Conservation (phyloP, 2,797 vertebrate species). For the Aldrovandia affinis region DNA sequence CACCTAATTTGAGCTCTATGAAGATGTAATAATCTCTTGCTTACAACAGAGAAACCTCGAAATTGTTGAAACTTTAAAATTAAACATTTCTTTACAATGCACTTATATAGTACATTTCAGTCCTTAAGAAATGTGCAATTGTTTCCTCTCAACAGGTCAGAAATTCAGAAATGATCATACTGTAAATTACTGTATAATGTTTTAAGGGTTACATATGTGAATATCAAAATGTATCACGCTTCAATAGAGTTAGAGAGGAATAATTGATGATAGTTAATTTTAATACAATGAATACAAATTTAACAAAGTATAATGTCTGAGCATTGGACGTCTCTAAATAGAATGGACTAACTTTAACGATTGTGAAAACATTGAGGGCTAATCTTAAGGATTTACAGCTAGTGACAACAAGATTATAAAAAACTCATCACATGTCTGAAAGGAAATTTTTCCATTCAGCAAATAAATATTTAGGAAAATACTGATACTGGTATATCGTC, state of each 20-base stretch:
- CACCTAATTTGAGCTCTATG: not conserved
- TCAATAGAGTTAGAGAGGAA: constrained; percentile 31
- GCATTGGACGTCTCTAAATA: too few species aligned
- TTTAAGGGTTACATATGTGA: not conserved
- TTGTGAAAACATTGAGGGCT: too few species aligned
- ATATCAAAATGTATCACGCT: not conserved
- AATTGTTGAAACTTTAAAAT: not conserved
- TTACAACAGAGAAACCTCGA: not conserved
- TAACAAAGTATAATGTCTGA: not conserved
- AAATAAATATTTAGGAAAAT: too few species aligned
- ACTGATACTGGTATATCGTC: too few species aligned
- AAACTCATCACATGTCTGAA: too few species aligned
- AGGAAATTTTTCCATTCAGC: too few species aligned
- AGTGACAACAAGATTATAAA: too few species aligned
- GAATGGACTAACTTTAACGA: too few species aligned
- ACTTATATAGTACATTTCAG: too few species aligned
- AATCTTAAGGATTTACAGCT: too few species aligned
- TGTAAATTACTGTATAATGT: not conserved
- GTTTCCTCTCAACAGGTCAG: not conserved
- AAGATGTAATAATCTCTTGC: not conserved
- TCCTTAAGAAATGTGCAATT: not conserved
- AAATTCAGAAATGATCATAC: not conserved
- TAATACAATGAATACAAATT: too few species aligned
- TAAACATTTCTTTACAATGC: not conserved
- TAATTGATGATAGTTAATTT: too few species aligned